A percentile compares a stretch with the other conserved stretches of the same genome.
These are phyloP conservation scores for Fulica atra DNA, from an alignment of 2,113 vertebrate genomes.

Conservation along the genomic window DNA sequence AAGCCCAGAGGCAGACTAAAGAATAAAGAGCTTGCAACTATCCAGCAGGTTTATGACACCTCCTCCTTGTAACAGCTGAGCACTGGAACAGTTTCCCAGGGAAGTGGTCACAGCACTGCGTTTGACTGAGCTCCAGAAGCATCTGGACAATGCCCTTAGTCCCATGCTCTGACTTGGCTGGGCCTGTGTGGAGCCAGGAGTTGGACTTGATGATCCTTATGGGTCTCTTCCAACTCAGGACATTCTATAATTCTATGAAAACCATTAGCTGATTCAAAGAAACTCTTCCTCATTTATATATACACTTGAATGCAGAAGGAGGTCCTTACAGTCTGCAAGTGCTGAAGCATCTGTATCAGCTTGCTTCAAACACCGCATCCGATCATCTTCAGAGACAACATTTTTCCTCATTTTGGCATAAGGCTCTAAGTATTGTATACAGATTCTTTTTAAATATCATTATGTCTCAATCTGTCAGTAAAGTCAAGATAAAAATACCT, in stretches of 20 bases:
- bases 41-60: background rate
- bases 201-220: too few species aligned
- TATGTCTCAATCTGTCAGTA: background rate
- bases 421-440: background rate
- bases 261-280: background rate
- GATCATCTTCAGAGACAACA: background rate
- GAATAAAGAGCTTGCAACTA: background rate
- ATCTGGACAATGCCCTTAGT: too few species aligned
- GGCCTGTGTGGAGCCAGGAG: too few species aligned
- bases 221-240: too few species aligned
- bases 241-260: too few species aligned
- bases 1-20: background rate
- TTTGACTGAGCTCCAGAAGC: too few species aligned
- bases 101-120: too few species aligned
- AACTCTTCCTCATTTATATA: background rate
- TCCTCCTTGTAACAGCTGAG: background rate
- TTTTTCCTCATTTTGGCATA: background rate
- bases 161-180: too few species aligned
- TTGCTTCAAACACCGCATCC: background rate
- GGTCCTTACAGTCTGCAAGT: background rate
- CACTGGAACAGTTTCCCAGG: too few species aligned
- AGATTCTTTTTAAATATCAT: background rate
- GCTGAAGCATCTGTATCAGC: background rate
- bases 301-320: background rate
- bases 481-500: slow-evolving; percentile 31